Percentiles rank a stretch among this genome's conserved stretches.
Evolutionary conservation across 2,797 vertebrate genomes (phyloP).

Genomic region (Bovichtus variegatus): DNA sequence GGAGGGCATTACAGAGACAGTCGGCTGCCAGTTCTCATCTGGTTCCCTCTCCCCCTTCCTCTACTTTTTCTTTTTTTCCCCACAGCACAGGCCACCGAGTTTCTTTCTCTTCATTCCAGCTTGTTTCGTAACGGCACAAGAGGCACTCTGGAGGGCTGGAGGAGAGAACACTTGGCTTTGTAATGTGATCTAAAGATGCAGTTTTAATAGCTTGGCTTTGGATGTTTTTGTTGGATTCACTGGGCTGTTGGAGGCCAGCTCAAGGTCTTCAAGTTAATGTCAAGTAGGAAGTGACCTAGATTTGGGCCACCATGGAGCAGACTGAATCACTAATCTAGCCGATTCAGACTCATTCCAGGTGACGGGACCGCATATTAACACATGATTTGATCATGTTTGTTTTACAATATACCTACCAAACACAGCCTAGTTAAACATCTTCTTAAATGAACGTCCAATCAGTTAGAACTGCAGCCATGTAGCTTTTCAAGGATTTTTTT

Average conservation of each 20-base stretch:
- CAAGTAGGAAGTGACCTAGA: constrained; percentile 46
- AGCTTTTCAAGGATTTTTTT: constrained; percentile 6
- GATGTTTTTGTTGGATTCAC: constrained; percentile 52
- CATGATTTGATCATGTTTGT: neutral
- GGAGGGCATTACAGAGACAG: constrained; percentile 60
- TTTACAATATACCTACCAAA: neutral
- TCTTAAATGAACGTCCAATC: neutral
- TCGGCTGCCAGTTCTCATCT: constrained; percentile 75
- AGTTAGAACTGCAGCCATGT: neutral
- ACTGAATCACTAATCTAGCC: constrained; percentile 15
- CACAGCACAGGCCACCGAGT: constrained; percentile 75
- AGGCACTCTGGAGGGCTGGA: constrained; percentile 79
- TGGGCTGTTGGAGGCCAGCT: constrained; percentile 38
- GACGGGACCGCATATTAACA: constrained; percentile 6
- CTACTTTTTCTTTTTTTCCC: constrained; percentile 31
- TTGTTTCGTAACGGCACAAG: constrained; percentile 80
- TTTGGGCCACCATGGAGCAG: constrained; percentile 22
- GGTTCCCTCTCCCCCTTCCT: constrained; percentile 48
- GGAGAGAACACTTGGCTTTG: constrained; percentile 70
- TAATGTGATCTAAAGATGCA: constrained; percentile 78
- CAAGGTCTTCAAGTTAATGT: constrained; percentile 48
- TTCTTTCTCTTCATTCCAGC: constrained; percentile 77
- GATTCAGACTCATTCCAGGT: too few species aligned
- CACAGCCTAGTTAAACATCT: neutral
- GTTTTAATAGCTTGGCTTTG: constrained; percentile 71